Evolutionary conservation across 2,113 vertebrate genomes (phyloP), one percentile per base, ranked within the genome.

Genomic region (Stegostoma tigrinum): DNA sequence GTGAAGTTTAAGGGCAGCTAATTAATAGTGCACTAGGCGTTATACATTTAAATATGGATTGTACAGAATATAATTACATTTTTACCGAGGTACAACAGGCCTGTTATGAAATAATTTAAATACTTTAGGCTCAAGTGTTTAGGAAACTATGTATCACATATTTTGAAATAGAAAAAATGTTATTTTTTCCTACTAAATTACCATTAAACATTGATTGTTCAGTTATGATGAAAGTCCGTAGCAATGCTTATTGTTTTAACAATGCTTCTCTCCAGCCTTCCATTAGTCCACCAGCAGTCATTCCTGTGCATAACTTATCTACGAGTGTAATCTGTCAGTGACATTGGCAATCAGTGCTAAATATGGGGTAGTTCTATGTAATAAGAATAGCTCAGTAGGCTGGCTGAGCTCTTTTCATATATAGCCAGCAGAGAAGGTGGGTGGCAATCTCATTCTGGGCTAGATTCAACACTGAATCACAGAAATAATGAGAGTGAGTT

Each of bases 381-480:
- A 23, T 95, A 68, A 95, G 23, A 95, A 95, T 12, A 72, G 42
- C 67, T 95, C 68, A 48, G 45, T 72, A 48, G 42, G 66, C 94
- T 70, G 94, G 67, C 68, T 68, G 45, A 45, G 38, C 68, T 95
- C 94, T 52, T 95, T 95, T 72, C 42, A 95, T 72, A 48, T 12
- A 72, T 48, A 72, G 94, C 52, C 68, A 95, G 38, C 94, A 52
- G 94, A 95, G 94, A 95, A 38, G 67, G 94, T 19, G 68, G 67
- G 42, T 95, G 38, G 68, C 27, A 24, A 45, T 95, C 66, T 95
- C 94, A 72, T 95, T 48, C 94, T 72, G 67, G 94, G 68, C 67
- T 72, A 10, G 94, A 15, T 95, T 95, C 67, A 48, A 95, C 72
- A 67, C 94, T 72, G 94, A 68, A 52, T 95, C 67, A 72, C 68